Evolutionary conservation across 2,888 invertebrate genomes (phyloP), one percentile per base, ranked within the genome.

Genomic region (Pterostichus niger): DNA sequence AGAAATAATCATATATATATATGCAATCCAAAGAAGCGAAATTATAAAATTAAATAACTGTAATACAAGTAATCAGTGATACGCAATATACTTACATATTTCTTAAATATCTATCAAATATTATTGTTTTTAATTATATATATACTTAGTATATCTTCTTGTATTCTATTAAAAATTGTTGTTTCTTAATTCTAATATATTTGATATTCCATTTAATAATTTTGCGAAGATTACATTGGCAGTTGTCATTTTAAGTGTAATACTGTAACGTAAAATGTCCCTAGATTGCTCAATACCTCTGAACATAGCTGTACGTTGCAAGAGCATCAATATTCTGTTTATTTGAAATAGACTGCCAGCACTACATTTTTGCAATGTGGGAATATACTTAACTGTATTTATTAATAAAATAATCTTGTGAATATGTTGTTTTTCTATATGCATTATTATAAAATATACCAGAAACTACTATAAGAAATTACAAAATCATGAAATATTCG

Each of bases 211-310:
- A 71, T 71, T 71, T 71, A 71, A 71, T 71, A 71, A 44, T 44
- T 71, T 71, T 71, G 68, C 44, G 17, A 44, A 71, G 68, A 75
- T 49, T 75, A 77, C 35, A 77, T 77, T 77, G 77, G 77, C 77
- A 77, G 77, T 77, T 77, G 77, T 56, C 77, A 77, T 77, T 54
- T 77, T 56, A 56, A 56, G 56, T 49, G 54, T 77, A 56, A 40
- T 56, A 77, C 56, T 75, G 68, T 44, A 73, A 31, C 54, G 52
- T 75, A 75, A 77, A 77, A 77, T 56, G n/a, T 77, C 77, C 77
- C 77, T 77, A 56, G 56, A 33, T 13, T 3, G 56, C 17, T 56
- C 56, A 9, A 56, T 17, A 56, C 56, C 2, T 52, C n/a, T 52
- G 52, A 52, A 52, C 2, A 52, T 52, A 13, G 35, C n/a, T 9